Evolutionary conservation across 2,113 vertebrate species (phyloP), one percentile per base, ranked within the genome.

Genomic region (Lophochroa leadbeateri): DNA sequence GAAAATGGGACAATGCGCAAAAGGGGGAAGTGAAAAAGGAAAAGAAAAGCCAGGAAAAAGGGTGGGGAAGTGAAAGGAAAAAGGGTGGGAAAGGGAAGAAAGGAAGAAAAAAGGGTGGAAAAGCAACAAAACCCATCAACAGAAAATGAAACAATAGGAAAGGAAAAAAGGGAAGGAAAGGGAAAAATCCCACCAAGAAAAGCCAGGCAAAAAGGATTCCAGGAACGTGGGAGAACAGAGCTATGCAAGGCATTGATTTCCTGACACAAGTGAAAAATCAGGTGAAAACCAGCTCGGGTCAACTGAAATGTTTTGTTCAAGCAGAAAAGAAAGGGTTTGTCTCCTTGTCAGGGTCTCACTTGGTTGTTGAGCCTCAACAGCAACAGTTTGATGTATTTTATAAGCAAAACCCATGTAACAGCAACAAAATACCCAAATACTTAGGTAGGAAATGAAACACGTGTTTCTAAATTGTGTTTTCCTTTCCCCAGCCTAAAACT

Each of bases 231-330:
- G 89, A 92, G 96, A 92, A 76, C 43, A 44, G 74, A 84, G 89
- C 93, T 82, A 44, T 50, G 86, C 77, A 57, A 35, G 70, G 58
- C 81, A 96, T 97, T 96, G 96, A 96, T 97, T 97, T 96, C 96
- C 77, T 96, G 96, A 82, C 94, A 90, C 58, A 94, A 91, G 84
- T 61, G 94, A 96, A 97, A 95, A 96, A 97, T 91, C 96, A 96
- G 94, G 87, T 94, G 95, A 96, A 96, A 97, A 96, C 82, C 87
- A 63, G 86, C 84, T 86, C 43, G 61, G 91, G 89, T 96, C 86
- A 78, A 96, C 96, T 95, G 89, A 96, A 94, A 95, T 94, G 71
- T 85, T 96, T 96, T 95, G 89, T 65, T 97, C 94, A 92, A 89
- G 16, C 94, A 91, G 95, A 97, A 92, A 96, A 96, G 88, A 86